A percentile compares a stretch with the other conserved stretches of the same genome.
Conservation (phyloP, 2,888 invertebrate genomes). For the Drosophila formosana region DNA sequence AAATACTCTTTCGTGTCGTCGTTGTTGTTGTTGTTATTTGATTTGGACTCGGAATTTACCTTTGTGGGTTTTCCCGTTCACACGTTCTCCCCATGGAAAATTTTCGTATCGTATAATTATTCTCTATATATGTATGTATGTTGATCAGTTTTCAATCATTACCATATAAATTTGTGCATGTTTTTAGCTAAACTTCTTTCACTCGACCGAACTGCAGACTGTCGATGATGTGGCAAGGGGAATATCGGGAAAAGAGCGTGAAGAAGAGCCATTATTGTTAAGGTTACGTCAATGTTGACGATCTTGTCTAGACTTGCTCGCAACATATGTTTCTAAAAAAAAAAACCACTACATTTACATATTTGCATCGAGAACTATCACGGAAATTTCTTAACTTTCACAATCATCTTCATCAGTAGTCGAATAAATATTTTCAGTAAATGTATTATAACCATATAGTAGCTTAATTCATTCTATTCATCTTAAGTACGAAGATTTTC, state of each 20-base stretch:
- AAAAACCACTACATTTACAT: neutral
- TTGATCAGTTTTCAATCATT: constrained; percentile 67
- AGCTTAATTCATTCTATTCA: too few species aligned
- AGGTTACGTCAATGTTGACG: constrained; percentile 27
- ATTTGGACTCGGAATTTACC: constrained; percentile 16
- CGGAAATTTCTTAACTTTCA: constrained; percentile 6
- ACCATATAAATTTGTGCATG: constrained; percentile 62
- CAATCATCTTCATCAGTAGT: neutral
- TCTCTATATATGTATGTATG: constrained; percentile 26
- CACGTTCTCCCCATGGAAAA: constrained; percentile 53
- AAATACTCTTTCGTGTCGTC: neutral
- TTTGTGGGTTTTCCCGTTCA: constrained; percentile 55
- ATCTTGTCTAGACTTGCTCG: constrained; percentile 16
- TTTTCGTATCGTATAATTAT: constrained; percentile 28
- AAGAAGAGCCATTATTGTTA: constrained; percentile 14
- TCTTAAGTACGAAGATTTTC: too few species aligned
- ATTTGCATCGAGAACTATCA: neutral
- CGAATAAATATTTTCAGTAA: neutral
- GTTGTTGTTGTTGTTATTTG: constrained; percentile 2
- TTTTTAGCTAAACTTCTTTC: constrained; percentile 41
- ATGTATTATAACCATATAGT: neutral
- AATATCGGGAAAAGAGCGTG: neutral
- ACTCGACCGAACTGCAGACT: neutral
- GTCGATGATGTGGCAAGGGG: neutral
- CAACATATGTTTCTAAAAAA: constrained; percentile 23